Evolutionary conservation across 2,113 vertebrate species (phyloP).

Genomic region (Indri indri): DNA sequence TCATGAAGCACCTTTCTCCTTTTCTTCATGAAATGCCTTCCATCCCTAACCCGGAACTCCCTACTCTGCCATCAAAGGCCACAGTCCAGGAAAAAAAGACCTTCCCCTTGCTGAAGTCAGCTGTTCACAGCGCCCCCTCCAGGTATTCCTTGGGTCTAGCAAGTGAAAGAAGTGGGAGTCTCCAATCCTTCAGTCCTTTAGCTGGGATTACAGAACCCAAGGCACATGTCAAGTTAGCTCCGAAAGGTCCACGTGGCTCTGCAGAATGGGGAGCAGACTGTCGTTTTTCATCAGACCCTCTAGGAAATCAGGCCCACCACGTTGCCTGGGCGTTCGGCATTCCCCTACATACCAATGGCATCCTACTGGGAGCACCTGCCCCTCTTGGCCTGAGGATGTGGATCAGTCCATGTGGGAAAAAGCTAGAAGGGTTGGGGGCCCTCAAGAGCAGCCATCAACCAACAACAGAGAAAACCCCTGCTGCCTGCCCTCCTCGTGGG

Average conservation of each 20-base stretch:
- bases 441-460: not conserved
- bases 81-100: not conserved
- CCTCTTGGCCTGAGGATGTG: not conserved
- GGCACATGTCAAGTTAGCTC: not conserved
- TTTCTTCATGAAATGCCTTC: not conserved
- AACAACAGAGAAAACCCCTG: not conserved
- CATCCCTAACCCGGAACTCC: not conserved
- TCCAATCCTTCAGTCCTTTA: not conserved
- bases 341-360: no score
- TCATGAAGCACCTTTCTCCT: not conserved
- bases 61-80: not conserved
- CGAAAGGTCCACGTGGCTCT: not conserved
- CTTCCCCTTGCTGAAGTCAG: not conserved
- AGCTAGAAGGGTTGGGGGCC: not conserved
- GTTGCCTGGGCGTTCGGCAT: not conserved
- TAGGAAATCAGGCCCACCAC: not conserved
- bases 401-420: not conserved
- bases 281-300: not conserved
- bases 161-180: not conserved
- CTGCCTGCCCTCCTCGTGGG: no score
- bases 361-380: not conserved
- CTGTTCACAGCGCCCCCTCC: not conserved
- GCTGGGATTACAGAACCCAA: not conserved
- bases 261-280: not conserved
- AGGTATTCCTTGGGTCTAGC: not conserved